Conservation (phyloP, 1,140 invertebrate species). For the Pseudomyrmex dendroicus region DNA sequence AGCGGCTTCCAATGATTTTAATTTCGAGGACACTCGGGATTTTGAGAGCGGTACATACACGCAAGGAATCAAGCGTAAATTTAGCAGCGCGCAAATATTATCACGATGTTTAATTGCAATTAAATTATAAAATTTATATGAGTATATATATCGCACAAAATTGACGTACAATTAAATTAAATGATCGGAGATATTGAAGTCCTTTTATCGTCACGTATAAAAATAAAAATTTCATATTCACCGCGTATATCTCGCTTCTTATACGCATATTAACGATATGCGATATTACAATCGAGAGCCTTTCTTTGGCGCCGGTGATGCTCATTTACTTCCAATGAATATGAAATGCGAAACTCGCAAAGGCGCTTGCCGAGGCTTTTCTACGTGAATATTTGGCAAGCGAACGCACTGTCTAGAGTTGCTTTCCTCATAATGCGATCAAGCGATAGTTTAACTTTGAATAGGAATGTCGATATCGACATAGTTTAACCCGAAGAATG, state of each 20-base stretch:
- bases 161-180: constrained; percentile 26
- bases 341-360: constrained; percentile 30
- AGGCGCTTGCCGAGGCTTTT: constrained; percentile 2
- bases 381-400: constrained; percentile 46
- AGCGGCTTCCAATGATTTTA: no score
- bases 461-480: background rate
- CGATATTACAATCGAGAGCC: constrained; percentile 25
- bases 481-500: constrained; percentile 25
- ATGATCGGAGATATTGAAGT: background rate
- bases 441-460: constrained; percentile 31
- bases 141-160: background rate
- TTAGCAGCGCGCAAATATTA: background rate
- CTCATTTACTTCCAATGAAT: constrained; percentile 28
- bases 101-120: background rate
- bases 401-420: constrained; percentile 27
- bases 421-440: constrained; percentile 16
- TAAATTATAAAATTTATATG: background rate
- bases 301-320: background rate
- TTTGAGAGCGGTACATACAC: no score
- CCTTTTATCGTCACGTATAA: constrained; percentile 10
- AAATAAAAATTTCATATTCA: constrained; percentile 20
- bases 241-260: background rate
- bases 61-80: background rate
- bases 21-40: no score
- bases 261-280: constrained; percentile 10